These are phyloP conservation scores for Arenaria interpres DNA, from an alignment of 2,113 vertebrate species.

Conservation along the genomic window DNA sequence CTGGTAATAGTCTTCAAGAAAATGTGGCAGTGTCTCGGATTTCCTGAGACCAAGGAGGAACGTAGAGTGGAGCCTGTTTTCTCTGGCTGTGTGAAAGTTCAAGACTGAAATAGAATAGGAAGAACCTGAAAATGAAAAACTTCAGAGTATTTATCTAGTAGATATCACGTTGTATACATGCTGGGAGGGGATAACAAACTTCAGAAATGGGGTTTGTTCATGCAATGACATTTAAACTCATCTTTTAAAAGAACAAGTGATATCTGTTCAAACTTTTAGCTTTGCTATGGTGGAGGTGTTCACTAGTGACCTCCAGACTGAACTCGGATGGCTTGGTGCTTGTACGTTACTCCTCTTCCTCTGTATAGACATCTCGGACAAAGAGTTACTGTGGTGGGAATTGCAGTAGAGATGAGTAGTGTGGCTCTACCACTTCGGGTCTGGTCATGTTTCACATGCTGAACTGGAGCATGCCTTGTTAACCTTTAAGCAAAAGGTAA, in stretches of 20 bases:
- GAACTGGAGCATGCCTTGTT: not conserved
- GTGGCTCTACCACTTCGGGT: not conserved
- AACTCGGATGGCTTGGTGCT: not conserved
- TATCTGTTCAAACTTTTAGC: not conserved
- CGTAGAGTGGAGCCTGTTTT: not conserved
- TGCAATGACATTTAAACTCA: not conserved
- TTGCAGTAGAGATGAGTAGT: not conserved
- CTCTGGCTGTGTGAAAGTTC: not conserved
- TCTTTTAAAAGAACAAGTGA: not conserved
- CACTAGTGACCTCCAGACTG: not conserved
- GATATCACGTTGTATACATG: rapidly evolving
- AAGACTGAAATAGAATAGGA: not conserved
- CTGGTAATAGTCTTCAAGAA: not conserved
- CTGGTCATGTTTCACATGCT: rapidly evolving
- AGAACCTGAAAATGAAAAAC: not conserved
- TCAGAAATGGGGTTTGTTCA: not conserved
- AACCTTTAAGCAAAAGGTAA: not conserved
- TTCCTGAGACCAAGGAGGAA: not conserved
- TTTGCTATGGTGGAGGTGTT: not conserved
- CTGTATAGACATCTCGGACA: not conserved
- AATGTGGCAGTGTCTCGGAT: not conserved
- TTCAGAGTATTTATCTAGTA: not conserved
- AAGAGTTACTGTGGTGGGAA: not conserved
- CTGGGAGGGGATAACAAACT: not conserved
- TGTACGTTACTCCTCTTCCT: not conserved